These are phyloP conservation scores for Gymnoscopelus braueri DNA, from an alignment of 2,797 vertebrate species.

Conservation along the genomic window DNA sequence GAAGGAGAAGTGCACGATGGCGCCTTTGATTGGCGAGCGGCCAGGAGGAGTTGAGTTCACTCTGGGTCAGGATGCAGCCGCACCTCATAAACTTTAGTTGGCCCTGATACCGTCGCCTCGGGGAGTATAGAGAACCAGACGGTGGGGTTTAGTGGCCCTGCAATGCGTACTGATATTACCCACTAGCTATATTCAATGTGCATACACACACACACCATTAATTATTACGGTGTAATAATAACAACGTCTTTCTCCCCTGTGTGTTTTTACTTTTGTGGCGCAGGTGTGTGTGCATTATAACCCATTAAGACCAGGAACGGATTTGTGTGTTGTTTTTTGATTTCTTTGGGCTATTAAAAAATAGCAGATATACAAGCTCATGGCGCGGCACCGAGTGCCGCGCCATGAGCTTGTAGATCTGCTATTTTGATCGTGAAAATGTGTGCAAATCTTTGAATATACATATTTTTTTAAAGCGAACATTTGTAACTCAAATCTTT, in stretches of 20 bases:
- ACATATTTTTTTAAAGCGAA: too few species aligned
- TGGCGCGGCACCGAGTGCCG: too few species aligned
- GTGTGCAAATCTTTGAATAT: too few species aligned
- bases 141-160: conserved; percentile 42
- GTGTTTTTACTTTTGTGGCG: conserved; percentile 13
- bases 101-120: conserved; percentile 2
- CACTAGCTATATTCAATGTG: conserved; percentile 40
- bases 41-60: conserved; percentile 46
- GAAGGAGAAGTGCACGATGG: not conserved
- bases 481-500: too few species aligned
- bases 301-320: too few species aligned
- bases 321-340: too few species aligned
- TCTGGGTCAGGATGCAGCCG: conserved; percentile 31
- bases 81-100: conserved; percentile 57
- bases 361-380: too few species aligned
- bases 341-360: too few species aligned
- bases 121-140: conserved; percentile 36
- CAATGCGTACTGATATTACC: conserved; percentile 40
- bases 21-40: conserved; percentile 50
- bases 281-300: not conserved
- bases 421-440: too few species aligned
- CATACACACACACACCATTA: conserved; percentile 29
- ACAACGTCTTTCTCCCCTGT: not conserved
- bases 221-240: conserved; percentile 25
- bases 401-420: too few species aligned